A percentile compares a stretch with the other conserved stretches of the same genome.
Conservation (phyloP, 2,113 vertebrate species). For the Tragulus kanchil region DNA sequence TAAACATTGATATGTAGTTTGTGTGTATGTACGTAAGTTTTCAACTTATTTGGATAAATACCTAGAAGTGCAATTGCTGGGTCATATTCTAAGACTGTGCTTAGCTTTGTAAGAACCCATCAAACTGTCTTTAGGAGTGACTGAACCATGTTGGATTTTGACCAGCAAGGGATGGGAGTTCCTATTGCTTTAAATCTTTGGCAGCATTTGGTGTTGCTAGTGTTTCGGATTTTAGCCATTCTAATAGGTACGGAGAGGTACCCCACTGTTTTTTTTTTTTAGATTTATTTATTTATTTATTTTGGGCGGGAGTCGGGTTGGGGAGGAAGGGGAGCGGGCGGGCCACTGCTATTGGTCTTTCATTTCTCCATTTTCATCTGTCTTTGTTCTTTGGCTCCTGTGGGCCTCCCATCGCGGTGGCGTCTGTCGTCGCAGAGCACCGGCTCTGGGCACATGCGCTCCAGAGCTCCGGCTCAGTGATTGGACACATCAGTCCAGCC, state of each 20-base stretch:
- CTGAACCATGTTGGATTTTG: not conserved
- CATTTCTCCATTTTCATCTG: no score
- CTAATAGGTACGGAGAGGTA: not conserved
- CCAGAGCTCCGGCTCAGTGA: no score
- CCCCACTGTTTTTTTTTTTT: not conserved
- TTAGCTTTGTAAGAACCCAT: not conserved
- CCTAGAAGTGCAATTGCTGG: not conserved
- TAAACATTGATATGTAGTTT: not conserved
- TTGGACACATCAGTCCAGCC: no score
- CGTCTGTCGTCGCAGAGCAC: no score
- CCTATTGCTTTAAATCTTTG: not conserved
- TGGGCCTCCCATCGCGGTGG: no score
- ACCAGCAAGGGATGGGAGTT: not conserved
- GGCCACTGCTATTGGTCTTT: no score
- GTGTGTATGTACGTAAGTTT: not conserved
- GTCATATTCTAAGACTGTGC: not conserved
- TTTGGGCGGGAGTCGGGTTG: no score
- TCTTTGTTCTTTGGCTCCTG: no score
- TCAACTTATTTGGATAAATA: not conserved
- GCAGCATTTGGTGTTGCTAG: not conserved
- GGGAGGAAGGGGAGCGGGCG: no score
- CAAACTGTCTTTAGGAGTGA: not conserved
- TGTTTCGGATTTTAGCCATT: conserved; percentile 1
- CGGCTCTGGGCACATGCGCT: no score
- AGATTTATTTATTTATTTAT: no score